These are phyloP conservation scores for Babyrousa celebensis DNA, from an alignment of 2,797 vertebrate genomes.

Conservation along the genomic window DNA sequence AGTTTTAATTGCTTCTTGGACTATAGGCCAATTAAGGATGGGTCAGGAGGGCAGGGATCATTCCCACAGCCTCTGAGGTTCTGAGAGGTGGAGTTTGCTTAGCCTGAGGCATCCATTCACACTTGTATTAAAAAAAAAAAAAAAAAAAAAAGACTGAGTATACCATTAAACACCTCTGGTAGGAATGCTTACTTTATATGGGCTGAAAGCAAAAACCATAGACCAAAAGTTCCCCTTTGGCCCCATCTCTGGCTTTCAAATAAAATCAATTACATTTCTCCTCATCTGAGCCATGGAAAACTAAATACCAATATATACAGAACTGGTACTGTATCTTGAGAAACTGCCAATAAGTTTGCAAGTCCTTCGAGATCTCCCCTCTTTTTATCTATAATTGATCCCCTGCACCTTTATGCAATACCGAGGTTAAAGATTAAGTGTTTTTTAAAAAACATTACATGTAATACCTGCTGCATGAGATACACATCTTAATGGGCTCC, in stretches of 20 bases:
- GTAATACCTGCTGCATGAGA: conserved; percentile 75
- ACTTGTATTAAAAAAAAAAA: conserved; percentile 78
- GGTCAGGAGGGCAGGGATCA: conserved; percentile 87
- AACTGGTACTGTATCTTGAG: conserved; percentile 81
- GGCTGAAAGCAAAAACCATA: conserved; percentile 87
- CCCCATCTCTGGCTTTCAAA: conserved; percentile 87
- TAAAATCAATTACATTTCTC: conserved; percentile 89
- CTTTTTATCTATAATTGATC: conserved; percentile 90
- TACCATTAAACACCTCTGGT: conserved; percentile 85
- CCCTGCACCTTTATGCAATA: conserved; percentile 85
- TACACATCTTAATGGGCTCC: conserved; percentile 80
- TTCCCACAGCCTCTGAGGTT: conserved; percentile 87
- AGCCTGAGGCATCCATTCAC: conserved; percentile 87
- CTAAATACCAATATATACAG: conserved; percentile 88
- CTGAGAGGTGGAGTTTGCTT: conserved; percentile 84
- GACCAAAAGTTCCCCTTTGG: conserved; percentile 87
- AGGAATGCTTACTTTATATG: conserved; percentile 82
- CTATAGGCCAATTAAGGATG: conserved; percentile 89
- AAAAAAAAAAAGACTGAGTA: conserved; percentile 73
- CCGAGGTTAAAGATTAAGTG: conserved; percentile 87
- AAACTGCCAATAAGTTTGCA: conserved; percentile 82
- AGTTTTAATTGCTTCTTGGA: conserved; percentile 90
- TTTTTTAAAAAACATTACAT: conserved; percentile 79
- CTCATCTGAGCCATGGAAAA: conserved; percentile 86
- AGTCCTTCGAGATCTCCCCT: conserved; percentile 84